Evolutionary conservation across 2,888 invertebrate species (phyloP), one percentile per base, ranked within the genome.

Genomic region (Plusia festucae): DNA sequence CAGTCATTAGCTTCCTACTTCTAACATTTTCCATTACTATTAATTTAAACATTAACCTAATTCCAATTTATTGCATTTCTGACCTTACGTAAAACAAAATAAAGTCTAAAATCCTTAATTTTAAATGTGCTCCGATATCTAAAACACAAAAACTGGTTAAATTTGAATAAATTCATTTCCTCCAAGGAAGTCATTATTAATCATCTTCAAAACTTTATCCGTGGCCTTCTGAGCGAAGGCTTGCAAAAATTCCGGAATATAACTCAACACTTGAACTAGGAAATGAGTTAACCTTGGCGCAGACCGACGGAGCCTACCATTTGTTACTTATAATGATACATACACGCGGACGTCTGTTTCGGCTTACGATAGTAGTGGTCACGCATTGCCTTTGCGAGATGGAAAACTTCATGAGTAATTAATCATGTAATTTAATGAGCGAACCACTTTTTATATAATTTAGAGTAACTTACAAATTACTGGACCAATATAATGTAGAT

Each of bases 131-230:
- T 22, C 5, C 20, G 20, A 52, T 22, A 20, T 22, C 52, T 24
- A 24, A 24, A 52, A 49, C 52, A 52, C 20, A 65, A 75, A 66
- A 71, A 72, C 76, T 62, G 53, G 73, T 76, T 68, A 24, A 18
- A 77, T 74, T 76, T 66, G 70, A 76, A 72, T 70, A 73, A 70
- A 70, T 58, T 65, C 72, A 78, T 85, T 88, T 90, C 89, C 88
- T 88, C 85, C 79, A 82, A 90, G 93, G 93, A 93, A 92, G 91
- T 90, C 55, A 75, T 87, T 87, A 88, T 90, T 85, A 91, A 91
- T 91, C 91, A 91, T 93, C 90, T 90, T 87, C 84, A 84, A 86
- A 85, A 84, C 82, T 82, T 88, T 88, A 89, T 86, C 86, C 76
- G 66, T 66, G 76, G 85, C 87, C 88, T 88, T 84, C 61, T 68